Evolutionary conservation across 2,888 invertebrate species (phyloP), one percentile per base, ranked within the genome.

Genomic region (Brenthis ino): DNA sequence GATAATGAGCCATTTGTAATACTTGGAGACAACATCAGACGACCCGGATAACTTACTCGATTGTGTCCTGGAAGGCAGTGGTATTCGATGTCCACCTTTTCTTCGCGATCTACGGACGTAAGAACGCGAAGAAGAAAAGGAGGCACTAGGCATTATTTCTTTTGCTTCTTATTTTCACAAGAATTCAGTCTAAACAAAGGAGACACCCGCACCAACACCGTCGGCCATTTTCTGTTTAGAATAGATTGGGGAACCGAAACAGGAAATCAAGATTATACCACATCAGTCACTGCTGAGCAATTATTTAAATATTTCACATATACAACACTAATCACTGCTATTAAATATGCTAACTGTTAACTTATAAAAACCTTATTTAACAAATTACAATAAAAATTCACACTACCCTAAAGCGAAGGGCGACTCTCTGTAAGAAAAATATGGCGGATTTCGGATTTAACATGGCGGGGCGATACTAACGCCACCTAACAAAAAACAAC

Each of bases 61-160:
- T 93, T 95, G 96, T 86, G 96, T 96, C 93, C 96, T 95, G 83
- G 96, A 96, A 85, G 96, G 96, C 89, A 96, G 93, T 81, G 96
- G 96, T 89, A 96, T 96, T 88, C 97, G 95, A 93, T 97, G 97
- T 83, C 96, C 96, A 89, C 96, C 97, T 96, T 97, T 97, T 94
- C 97, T 96, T 89, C 97, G 95, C 90, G 97, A 97, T 94, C 97
- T 96, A 93, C 97, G 95, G 86, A 97, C 96, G 94, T 97, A 97
- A 93, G 97, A 96, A 94, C 97, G 96, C 93, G 97, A 96, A 93
- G 97, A 97, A 89, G 97, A 97, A 94, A 97, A 97, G 91, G 97
- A 97, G 94, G 97, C 97, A 95, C 97, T 97, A 95, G 97, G 98
- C 98, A 98, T 97, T 94, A 95, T 96, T 93, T 92, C 91, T 93